Conservation (phyloP, 2,888 invertebrate genomes). For the Meloe dianella region DNA sequence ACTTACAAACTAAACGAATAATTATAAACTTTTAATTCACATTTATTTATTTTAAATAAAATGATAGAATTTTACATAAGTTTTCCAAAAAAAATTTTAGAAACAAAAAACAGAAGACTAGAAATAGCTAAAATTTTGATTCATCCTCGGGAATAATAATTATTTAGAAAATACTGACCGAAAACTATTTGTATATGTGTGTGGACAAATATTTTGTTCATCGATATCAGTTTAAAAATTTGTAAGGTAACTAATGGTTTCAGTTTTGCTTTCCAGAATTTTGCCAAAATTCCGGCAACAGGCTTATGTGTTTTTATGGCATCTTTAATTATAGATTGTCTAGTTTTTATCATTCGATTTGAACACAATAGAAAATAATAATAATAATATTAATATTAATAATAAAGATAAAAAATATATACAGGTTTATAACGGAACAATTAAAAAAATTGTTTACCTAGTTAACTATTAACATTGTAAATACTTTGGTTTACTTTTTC, state of each 20-base stretch:
- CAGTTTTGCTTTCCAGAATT: background rate
- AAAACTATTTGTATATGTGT: conserved; percentile 15
- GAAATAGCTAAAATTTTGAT: conserved; percentile 27
- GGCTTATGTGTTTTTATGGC: conserved; percentile 19
- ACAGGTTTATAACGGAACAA: conserved; percentile 22
- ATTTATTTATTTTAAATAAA: background rate
- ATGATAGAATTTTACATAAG: too few relatives aligned
- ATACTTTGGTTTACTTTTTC: conserved; percentile 49
- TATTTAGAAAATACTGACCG: conserved; percentile 22
- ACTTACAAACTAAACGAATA: too few relatives aligned
- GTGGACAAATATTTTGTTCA: conserved; percentile 5
- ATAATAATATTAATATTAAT: conserved; percentile 25
- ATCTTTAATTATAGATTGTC: conserved; percentile 27
- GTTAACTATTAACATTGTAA: conserved; percentile 34
- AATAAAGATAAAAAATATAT: conserved; percentile 16
- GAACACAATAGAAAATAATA: conserved; percentile 36
- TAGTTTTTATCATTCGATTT: conserved; percentile 17
- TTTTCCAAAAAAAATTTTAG: conserved; percentile 2
- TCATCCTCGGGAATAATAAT: background rate
- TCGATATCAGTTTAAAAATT: conserved; percentile 15
- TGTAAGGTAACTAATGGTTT: conserved; percentile 13
- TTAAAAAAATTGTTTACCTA: conserved; percentile 34
- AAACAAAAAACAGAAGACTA: too few relatives aligned
- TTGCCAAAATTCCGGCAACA: conserved; percentile 18
- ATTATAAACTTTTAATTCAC: too few relatives aligned